A percentile compares a stretch with the other conserved stretches of the same genome.
These are phyloP conservation scores for Sinhomidia bicolor DNA, from an alignment of 2,888 invertebrate species.

Conservation along the genomic window DNA sequence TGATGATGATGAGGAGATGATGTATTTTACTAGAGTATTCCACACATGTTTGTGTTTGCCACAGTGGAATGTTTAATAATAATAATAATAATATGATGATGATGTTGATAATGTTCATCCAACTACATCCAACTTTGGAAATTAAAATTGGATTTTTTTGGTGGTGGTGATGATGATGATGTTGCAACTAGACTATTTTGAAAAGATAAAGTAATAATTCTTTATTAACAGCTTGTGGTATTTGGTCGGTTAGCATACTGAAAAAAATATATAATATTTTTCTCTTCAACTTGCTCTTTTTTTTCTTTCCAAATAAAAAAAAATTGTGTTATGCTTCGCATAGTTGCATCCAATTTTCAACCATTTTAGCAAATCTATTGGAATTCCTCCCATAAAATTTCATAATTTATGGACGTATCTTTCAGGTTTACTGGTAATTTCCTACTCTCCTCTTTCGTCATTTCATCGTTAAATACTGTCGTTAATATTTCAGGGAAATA, in stretches of 20 bases:
- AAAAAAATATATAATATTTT: background rate
- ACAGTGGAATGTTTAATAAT: background rate
- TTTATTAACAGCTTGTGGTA: slow-evolving; percentile 11
- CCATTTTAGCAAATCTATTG: slow-evolving; percentile 55
- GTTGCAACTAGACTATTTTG: slow-evolving; percentile 9
- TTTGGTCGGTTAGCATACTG: background rate
- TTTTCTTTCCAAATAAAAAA: too few species aligned
- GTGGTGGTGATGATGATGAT: background rate
- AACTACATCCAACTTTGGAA: slow-evolving; percentile 3
- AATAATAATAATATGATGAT: too few species aligned
- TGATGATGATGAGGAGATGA: background rate
- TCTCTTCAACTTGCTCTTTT: too few species aligned
- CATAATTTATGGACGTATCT: slow-evolving; percentile 64
- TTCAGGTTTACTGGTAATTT: slow-evolving; percentile 46
- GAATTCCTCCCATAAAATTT: slow-evolving; percentile 52
- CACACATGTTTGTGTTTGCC: slow-evolving; percentile 7
- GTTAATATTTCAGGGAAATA: slow-evolving; percentile 63
- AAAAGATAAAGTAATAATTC: background rate
- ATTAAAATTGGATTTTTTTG: slow-evolving; percentile 4
- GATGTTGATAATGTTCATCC: background rate
- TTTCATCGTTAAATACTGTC: slow-evolving; percentile 42
- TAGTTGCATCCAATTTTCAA: slow-evolving; percentile 61
- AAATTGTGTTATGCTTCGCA: slow-evolving; percentile 38
- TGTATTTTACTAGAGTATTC: slow-evolving; percentile 10
- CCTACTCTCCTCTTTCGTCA: slow-evolving; percentile 43